Evolutionary conservation across 2,888 invertebrate genomes (phyloP).

Genomic region (Aplocera efformata): DNA sequence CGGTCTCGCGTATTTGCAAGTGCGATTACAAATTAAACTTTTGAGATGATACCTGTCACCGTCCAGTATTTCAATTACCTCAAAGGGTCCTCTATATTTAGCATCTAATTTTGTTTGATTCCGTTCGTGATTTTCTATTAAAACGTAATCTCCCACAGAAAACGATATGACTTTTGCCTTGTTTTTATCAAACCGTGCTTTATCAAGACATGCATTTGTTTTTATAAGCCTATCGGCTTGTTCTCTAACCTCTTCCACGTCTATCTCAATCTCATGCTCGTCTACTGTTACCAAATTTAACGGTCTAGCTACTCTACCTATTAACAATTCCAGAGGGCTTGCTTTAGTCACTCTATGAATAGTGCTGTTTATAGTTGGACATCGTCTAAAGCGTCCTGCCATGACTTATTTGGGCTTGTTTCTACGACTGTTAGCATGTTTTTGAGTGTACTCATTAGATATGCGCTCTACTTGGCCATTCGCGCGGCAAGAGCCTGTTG

Average conservation of each 20-base stretch:
- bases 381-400: background rate
- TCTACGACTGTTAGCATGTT: slow-evolving; percentile 2
- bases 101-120: background rate
- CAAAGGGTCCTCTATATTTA: background rate
- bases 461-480: slow-evolving; percentile 30
- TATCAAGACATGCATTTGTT: background rate
- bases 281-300: background rate
- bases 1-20: background rate
- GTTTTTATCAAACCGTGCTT: background rate
- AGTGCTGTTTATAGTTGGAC: slow-evolving; percentile 7
- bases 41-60: background rate
- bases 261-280: background rate
- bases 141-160: background rate
- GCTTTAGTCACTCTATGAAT: slow-evolving; percentile 5
- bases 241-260: background rate
- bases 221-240: background rate
- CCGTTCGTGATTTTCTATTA: background rate
- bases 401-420: background rate
- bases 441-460: slow-evolving; percentile 19
- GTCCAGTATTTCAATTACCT: background rate
- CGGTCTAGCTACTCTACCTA: background rate
- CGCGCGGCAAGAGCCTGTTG: slow-evolving; percentile 26
- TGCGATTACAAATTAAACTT: background rate
- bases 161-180: background rate
- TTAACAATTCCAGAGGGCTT: slow-evolving; percentile 3